Evolutionary conservation across 1,140 invertebrate species (phyloP).

Genomic region (Eciton burchellii): DNA sequence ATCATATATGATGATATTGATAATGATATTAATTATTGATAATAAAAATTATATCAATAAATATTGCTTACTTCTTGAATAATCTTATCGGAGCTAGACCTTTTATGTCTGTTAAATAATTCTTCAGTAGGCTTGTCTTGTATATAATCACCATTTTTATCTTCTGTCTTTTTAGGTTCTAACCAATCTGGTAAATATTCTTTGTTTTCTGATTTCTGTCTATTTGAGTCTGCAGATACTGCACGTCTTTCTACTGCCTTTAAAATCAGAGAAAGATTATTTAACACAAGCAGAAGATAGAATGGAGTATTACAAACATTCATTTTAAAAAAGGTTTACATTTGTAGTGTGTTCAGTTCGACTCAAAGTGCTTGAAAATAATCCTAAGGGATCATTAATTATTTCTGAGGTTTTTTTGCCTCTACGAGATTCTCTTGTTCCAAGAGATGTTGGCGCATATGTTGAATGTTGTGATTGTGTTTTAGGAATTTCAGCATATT

Average conservation of each 20-base stretch:
- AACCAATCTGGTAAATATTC: constrained; percentile 83
- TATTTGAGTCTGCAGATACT: constrained; percentile 4
- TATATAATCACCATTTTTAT: constrained; percentile 57
- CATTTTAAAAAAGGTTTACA: constrained; percentile 17
- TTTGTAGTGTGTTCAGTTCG: constrained; percentile 59
- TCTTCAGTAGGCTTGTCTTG: constrained; percentile 32
- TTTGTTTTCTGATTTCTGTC: constrained; percentile 40
- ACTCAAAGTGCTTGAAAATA: constrained; percentile 63
- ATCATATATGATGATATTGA: too few relatives aligned
- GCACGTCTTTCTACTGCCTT: constrained; percentile 49
- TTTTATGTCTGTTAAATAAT: constrained; percentile 25
- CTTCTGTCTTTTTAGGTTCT: constrained; percentile 71
- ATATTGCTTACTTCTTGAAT: constrained; percentile 42
- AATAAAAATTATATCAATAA: constrained; percentile 27
- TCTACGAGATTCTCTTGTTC: constrained; percentile 74
- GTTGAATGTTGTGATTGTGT: constrained; percentile 42
- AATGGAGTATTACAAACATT: constrained; percentile 20
- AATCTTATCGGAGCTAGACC: constrained; percentile 47
- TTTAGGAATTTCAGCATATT: constrained; percentile 49
- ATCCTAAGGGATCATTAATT: constrained; percentile 77
- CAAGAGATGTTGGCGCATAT: constrained; percentile 60
- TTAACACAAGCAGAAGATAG: neutral
- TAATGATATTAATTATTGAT: too few relatives aligned
- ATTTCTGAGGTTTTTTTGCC: constrained; percentile 71
- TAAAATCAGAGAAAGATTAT: constrained; percentile 51